Conservation (phyloP, 2,888 invertebrate genomes). For the Diloba caeruleocephala region DNA sequence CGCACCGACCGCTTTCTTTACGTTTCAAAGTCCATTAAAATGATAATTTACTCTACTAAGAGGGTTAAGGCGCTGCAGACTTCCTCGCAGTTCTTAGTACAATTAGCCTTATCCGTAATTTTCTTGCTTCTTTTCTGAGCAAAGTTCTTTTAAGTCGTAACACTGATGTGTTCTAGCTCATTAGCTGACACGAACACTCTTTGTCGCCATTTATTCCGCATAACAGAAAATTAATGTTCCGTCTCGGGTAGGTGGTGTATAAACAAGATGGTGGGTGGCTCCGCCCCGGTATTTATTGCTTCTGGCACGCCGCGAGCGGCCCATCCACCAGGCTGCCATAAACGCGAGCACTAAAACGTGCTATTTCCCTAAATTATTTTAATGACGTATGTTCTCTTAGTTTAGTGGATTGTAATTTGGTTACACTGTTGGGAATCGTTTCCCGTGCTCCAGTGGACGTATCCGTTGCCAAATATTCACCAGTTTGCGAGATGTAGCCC, state of each 20-base stretch:
- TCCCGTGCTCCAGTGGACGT: slow-evolving; percentile 56
- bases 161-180: slow-evolving; percentile 72
- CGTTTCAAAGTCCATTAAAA: slow-evolving; percentile 59
- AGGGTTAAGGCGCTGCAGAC: slow-evolving; percentile 49
- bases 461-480: slow-evolving; percentile 68
- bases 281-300: slow-evolving; percentile 81
- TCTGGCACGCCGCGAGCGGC: slow-evolving; percentile 70
- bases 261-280: slow-evolving; percentile 77
- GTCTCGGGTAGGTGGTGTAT: slow-evolving; percentile 73
- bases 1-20: slow-evolving; percentile 46
- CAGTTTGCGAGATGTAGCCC: slow-evolving; percentile 53
- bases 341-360: slow-evolving; percentile 81
- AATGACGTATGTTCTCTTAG: slow-evolving; percentile 77
- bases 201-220: slow-evolving; percentile 79
- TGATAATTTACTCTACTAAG: slow-evolving; percentile 62
- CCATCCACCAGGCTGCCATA: slow-evolving; percentile 73
- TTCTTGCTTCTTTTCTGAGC: slow-evolving; percentile 58
- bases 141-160: slow-evolving; percentile 64
- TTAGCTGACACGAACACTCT: slow-evolving; percentile 75
- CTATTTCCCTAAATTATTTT: slow-evolving; percentile 83
- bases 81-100: slow-evolving; percentile 40
- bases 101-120: slow-evolving; percentile 55
- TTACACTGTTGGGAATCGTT: slow-evolving; percentile 68
- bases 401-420: slow-evolving; percentile 78
- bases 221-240: slow-evolving; percentile 79